Evolutionary conservation across 2,113 vertebrate genomes (phyloP).

Genomic region (Scytalopus superciliaris): DNA sequence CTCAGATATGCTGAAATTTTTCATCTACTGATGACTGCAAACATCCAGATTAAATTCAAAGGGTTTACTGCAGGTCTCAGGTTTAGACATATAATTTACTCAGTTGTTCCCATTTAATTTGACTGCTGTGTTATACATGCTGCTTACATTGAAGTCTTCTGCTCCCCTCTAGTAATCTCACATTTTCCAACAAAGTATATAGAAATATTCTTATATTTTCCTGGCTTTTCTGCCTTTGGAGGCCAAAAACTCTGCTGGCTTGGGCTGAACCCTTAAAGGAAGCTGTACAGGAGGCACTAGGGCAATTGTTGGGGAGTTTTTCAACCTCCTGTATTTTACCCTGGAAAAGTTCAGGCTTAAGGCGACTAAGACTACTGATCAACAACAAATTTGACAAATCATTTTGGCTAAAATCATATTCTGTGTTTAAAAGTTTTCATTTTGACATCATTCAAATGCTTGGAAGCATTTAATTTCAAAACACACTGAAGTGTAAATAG

Average conservation of each 20-base stretch:
- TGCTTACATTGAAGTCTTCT: not conserved
- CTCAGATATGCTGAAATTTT: conserved; percentile 39
- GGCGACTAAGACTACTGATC: not conserved
- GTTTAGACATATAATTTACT: conserved; percentile 57
- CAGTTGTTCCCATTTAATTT: conserved; percentile 50
- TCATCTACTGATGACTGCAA: conserved; percentile 51
- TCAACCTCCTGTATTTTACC: not conserved
- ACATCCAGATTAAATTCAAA: conserved; percentile 66
- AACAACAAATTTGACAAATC: not conserved
- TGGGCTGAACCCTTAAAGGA: not conserved
- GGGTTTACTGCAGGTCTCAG: conserved; percentile 36
- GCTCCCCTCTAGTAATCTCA: not conserved
- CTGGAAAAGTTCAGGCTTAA: not conserved
- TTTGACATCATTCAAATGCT: not conserved
- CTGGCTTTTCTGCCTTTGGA: not conserved
- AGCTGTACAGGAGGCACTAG: not conserved
- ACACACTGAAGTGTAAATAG: not conserved
- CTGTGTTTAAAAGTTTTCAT: not conserved
- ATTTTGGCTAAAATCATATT: not conserved
- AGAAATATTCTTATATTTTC: not conserved
- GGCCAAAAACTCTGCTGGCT: not conserved
- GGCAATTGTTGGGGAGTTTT: not conserved
- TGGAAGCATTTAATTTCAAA: not conserved
- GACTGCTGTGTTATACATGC: not conserved
- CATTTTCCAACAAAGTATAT: not conserved